Evolutionary conservation across 2,113 vertebrate species (phyloP).

Genomic region (Mastomys coucha): DNA sequence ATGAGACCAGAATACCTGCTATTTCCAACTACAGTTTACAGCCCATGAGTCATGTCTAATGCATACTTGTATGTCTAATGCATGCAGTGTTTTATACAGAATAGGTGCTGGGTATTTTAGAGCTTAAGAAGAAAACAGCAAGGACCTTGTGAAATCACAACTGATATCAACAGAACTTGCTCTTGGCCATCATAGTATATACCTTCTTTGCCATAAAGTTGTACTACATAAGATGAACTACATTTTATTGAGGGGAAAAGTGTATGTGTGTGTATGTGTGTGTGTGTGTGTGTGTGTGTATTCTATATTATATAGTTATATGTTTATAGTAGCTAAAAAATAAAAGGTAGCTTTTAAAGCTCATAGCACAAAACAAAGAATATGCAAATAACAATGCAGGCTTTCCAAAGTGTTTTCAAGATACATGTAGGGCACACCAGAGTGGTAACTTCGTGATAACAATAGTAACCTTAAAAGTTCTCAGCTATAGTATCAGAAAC

Average conservation of each 20-base stretch:
- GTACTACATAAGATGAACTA: neutral
- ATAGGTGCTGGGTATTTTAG: neutral
- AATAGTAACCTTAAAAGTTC: neutral
- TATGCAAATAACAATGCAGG: neutral
- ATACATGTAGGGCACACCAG: neutral
- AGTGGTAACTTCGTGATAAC: neutral
- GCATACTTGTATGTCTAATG: neutral
- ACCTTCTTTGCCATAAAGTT: neutral
- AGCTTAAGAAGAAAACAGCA: neutral
- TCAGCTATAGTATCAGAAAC: neutral
- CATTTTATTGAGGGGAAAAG: neutral
- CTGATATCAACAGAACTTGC: neutral
- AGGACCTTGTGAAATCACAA: neutral
- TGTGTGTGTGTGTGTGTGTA: neutral
- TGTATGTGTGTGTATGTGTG: neutral
- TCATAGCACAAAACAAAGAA: neutral
- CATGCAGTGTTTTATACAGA: neutral
- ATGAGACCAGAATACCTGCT: neutral
- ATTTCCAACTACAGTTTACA: neutral
- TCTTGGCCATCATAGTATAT: neutral
- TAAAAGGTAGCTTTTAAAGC: neutral
- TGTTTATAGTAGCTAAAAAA: neutral
- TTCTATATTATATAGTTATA: neutral
- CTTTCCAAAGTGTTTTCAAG: neutral
- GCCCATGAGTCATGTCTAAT: neutral